Evolutionary conservation across 1,140 invertebrate genomes (phyloP).

Genomic region (Pseudomyrmex pallidus): DNA sequence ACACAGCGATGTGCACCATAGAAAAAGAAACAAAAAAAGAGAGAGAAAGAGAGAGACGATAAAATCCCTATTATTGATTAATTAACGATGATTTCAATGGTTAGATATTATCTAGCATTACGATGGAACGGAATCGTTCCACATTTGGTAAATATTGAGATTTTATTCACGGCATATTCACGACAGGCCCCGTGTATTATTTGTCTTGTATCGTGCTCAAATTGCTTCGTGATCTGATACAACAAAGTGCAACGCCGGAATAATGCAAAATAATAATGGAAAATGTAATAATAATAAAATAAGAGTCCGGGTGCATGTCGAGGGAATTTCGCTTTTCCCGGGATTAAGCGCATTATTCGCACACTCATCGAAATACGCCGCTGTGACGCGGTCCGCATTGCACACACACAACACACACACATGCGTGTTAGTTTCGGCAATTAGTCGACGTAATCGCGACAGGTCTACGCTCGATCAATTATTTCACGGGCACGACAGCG

Average conservation of each 20-base stretch:
- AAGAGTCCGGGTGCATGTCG: not conserved
- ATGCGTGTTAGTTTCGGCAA: conserved; percentile 52
- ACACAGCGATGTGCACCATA: not conserved
- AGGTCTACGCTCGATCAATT: conserved; percentile 63
- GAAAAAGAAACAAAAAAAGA: not conserved
- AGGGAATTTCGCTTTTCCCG: conserved; percentile 37
- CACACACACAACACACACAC: not conserved
- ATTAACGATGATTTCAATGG: conserved; percentile 39
- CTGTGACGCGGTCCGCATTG: not conserved
- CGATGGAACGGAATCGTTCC: not conserved
- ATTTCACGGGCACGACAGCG: conserved; percentile 60
- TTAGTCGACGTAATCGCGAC: conserved; percentile 61
- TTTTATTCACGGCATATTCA: conserved; percentile 46
- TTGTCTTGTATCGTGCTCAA: conserved; percentile 33
- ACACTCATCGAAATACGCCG: conserved; percentile 42
- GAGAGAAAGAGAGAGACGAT: not conserved
- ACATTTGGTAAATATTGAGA: conserved; percentile 8
- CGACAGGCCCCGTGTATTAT: not conserved
- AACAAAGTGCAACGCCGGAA: conserved; percentile 26
- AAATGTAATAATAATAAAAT: conserved; percentile 58
- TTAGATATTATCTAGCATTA: conserved; percentile 35
- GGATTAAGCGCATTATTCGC: conserved; percentile 58
- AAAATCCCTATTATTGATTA: conserved; percentile 26
- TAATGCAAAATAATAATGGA: conserved; percentile 57
- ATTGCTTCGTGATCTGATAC: conserved; percentile 21